These are phyloP conservation scores for Drosophila melanica DNA, from an alignment of 1,140 invertebrate species.

Conservation along the genomic window DNA sequence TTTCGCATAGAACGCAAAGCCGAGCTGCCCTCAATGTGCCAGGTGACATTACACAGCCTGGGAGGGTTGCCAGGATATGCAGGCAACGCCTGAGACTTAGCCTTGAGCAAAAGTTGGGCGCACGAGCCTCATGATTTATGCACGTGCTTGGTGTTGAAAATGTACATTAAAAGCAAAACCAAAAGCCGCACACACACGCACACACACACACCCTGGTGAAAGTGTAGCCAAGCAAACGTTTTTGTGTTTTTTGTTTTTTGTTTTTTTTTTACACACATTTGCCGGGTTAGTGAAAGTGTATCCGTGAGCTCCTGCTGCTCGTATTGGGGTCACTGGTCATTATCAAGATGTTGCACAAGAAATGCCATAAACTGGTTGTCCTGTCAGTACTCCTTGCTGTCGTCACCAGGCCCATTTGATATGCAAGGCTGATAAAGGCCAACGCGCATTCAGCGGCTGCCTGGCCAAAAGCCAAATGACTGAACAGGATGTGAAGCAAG, in stretches of 20 bases:
- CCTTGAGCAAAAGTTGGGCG: slow-evolving; percentile 75
- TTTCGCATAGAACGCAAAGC: slow-evolving; percentile 36
- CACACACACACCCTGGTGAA: slow-evolving; percentile 44
- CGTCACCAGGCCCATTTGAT: slow-evolving; percentile 66
- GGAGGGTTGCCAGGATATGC: slow-evolving; percentile 7
- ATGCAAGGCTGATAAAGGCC: slow-evolving; percentile 79
- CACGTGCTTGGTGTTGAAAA: slow-evolving; percentile 81
- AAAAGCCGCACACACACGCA: slow-evolving; percentile 2
- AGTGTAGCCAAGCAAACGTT: slow-evolving; percentile 64
- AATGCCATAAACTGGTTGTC: slow-evolving; percentile 66
- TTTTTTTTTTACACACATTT: neutral
- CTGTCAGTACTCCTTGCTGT: slow-evolving; percentile 34
- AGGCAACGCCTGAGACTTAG: slow-evolving; percentile 49
- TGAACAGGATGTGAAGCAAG: slow-evolving; percentile 27
- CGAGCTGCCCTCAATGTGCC: slow-evolving; percentile 52
- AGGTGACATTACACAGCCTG: slow-evolving; percentile 63
- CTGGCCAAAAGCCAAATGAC: slow-evolving; percentile 38
- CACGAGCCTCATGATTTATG: slow-evolving; percentile 69
- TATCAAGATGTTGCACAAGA: slow-evolving; percentile 79
- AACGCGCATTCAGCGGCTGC: slow-evolving; percentile 65
- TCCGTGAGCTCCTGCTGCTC: slow-evolving; percentile 17
- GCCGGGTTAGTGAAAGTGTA: slow-evolving; percentile 70
- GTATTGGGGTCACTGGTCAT: slow-evolving; percentile 79
- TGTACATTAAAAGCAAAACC: slow-evolving; percentile 71
- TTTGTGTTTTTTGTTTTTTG: too few species aligned